Conservation (phyloP, 2,888 invertebrate species). For the Drosophila villosipedis region DNA sequence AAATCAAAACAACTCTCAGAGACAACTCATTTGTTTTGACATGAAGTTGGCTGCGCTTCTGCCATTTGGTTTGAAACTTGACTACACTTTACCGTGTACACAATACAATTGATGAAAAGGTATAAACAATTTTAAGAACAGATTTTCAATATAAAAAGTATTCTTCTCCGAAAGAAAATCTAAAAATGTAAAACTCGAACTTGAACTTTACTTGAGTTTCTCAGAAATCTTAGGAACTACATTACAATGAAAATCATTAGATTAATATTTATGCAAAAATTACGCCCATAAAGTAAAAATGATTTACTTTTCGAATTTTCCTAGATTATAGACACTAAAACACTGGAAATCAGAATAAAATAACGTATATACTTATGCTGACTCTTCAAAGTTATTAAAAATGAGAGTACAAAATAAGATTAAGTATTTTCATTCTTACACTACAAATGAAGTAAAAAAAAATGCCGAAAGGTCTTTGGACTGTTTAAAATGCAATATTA, state of each 20-base stretch:
- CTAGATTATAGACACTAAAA: not conserved
- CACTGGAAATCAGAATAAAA: not conserved
- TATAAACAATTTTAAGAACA: not conserved
- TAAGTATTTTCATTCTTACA: not conserved
- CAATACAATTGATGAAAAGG: not conserved
- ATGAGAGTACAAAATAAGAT: not conserved
- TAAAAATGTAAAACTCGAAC: not conserved
- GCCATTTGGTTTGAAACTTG: constrained; percentile 36
- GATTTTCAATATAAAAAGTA: not conserved
- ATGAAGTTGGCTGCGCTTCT: constrained; percentile 68
- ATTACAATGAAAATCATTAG: not conserved
- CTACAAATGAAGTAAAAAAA: not conserved
- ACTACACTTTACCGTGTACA: constrained; percentile 6
- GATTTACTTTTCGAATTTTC: not conserved
- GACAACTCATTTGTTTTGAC: constrained; percentile 39
- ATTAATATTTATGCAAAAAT: not conserved
- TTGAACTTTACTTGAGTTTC: not conserved
- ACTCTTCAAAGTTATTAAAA: not conserved
- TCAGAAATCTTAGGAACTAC: not conserved
- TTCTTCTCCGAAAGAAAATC: not conserved
- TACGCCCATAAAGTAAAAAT: not conserved
- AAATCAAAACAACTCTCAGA: constrained; percentile 39
- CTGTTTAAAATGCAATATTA: not conserved
- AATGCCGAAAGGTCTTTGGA: not conserved
- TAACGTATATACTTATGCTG: not conserved